These are phyloP conservation scores for Drosophila rubida DNA, from an alignment of 2,888 invertebrate genomes.

Conservation along the genomic window DNA sequence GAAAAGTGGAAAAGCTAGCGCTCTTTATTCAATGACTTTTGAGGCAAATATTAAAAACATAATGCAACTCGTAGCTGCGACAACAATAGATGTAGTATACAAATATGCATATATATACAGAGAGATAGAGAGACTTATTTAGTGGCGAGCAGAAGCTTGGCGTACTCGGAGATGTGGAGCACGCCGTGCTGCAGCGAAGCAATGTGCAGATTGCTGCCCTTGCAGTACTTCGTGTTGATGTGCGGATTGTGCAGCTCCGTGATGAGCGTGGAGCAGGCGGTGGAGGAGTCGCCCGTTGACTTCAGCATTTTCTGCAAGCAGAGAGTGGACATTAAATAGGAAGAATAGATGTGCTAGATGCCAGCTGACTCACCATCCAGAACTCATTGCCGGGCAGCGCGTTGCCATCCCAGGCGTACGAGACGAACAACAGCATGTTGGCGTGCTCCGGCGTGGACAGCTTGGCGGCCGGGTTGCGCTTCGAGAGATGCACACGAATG, in stretches of 20 bases:
- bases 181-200: constrained; percentile 83
- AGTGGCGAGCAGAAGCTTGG: constrained; percentile 18
- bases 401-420: constrained; percentile 91
- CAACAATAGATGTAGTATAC: background rate
- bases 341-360: too few species aligned
- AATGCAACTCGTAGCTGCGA: background rate
- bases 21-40: too few species aligned
- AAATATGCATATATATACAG: background rate
- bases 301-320: constrained; percentile 79
- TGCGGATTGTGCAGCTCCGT: constrained; percentile 87
- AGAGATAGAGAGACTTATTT: background rate
- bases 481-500: constrained; percentile 86
- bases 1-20: too few species aligned
- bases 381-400: constrained; percentile 91
- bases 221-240: constrained; percentile 85
- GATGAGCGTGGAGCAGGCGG: constrained; percentile 87
- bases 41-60: too few species aligned
- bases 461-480: constrained; percentile 87
- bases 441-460: constrained; percentile 82
- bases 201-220: constrained; percentile 86
- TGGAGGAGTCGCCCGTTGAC: constrained; percentile 86
- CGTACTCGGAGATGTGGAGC: constrained; percentile 82
- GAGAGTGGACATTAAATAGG: background rate
- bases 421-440: constrained; percentile 87
- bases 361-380: constrained; percentile 86